phyloP scores from a whole-genome alignment of 2,888 invertebrate genomes.

The Erpobdella octoculata region DNA sequence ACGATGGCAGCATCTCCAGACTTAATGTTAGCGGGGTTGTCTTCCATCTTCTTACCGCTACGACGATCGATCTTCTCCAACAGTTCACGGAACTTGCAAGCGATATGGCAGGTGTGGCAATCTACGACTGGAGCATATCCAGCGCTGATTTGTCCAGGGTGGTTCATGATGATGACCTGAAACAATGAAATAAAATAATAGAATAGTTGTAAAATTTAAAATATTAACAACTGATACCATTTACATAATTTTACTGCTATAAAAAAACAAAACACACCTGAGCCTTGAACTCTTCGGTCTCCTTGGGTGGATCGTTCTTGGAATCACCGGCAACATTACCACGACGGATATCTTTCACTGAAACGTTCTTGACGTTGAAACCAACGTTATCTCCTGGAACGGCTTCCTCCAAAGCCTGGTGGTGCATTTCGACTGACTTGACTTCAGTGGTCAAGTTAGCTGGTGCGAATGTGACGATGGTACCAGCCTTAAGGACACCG shows the following conservation, averaged over 20 bases:
- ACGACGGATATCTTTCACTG: constrained; percentile 98
- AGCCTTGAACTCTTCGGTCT: constrained; percentile 45
- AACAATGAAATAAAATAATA: constrained; percentile 16
- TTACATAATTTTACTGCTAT: too few species aligned
- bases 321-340: constrained; percentile 97
- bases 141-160: constrained; percentile 96
- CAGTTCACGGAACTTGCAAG: constrained; percentile 97
- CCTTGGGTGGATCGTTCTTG: constrained; percentile 87
- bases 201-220: not conserved
- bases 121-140: constrained; percentile 98
- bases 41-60: constrained; percentile 67
- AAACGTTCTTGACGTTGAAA: constrained; percentile 99
- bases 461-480: constrained; percentile 94
- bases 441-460: constrained; percentile 66
- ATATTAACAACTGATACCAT: not conserved
- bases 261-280: constrained; percentile 42
- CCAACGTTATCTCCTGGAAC: constrained; percentile 99
- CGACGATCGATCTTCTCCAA: constrained; percentile 98
- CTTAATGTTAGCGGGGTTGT: constrained; percentile 81
- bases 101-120: constrained; percentile 99
- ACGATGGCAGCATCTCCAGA: constrained; percentile 95
- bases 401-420: constrained; percentile 90
- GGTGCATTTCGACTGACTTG: constrained; percentile 99
- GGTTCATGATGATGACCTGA: constrained; percentile 90
- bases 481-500: constrained; percentile 62